phyloP scores from a whole-genome alignment of 2,113 vertebrate genomes.

The Bubo scandiacus region DNA sequence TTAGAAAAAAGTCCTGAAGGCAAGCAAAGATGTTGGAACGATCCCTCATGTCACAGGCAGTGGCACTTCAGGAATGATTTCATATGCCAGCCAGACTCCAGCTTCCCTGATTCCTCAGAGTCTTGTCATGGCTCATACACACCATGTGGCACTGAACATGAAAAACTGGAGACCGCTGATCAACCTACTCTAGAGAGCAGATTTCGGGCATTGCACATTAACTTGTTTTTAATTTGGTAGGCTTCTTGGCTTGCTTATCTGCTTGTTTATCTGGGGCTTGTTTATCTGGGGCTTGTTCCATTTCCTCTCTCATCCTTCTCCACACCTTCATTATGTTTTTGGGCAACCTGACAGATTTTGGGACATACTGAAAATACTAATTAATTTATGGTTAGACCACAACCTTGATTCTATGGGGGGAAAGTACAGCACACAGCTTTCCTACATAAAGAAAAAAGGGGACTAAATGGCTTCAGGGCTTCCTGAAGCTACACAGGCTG shows the following conservation, averaged over 20 bases:
- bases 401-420: background rate
- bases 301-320: background rate
- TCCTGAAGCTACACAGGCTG: background rate
- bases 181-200: background rate
- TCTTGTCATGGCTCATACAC: conserved; percentile 51
- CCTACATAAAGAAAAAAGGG: background rate
- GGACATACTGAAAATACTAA: background rate
- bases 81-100: conserved; percentile 55
- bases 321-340: background rate
- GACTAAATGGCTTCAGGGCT: background rate
- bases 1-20: conserved; percentile 67
- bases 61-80: conserved; percentile 76
- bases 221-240: background rate
- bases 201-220: background rate
- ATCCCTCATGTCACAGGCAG: conserved; percentile 49
- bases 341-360: background rate
- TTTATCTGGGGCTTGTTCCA: background rate
- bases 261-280: background rate
- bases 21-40: conserved; percentile 68
- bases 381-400: background rate
- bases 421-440: background rate
- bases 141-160: background rate
- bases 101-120: conserved; percentile 61
- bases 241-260: background rate
- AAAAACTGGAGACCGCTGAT: conserved; percentile 14